These are phyloP conservation scores for Gonioctena quinquepunctata DNA, from an alignment of 1,140 invertebrate genomes.

Conservation along the genomic window DNA sequence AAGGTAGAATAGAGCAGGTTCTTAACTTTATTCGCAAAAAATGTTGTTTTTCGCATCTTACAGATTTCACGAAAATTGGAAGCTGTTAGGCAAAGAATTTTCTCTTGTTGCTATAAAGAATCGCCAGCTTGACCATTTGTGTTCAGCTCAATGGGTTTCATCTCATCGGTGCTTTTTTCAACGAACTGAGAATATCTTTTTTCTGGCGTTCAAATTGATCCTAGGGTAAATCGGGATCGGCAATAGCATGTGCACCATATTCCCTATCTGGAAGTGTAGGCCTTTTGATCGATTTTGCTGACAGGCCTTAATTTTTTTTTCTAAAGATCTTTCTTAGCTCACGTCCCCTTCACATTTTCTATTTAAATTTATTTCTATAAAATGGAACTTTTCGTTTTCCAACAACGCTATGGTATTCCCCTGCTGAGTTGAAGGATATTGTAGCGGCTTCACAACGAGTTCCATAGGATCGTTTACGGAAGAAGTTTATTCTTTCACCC, in stretches of 20 bases:
- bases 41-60: no score
- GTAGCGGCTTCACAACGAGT: not conserved
- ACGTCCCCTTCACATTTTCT: not conserved
- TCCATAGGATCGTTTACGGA: not conserved
- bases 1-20: no score
- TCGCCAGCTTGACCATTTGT: no score
- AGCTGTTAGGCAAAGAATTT: no score
- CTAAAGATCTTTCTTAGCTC: not conserved
- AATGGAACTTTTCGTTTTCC: not conserved
- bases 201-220: not conserved
- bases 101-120: no score
- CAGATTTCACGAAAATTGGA: no score
- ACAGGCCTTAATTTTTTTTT: not conserved
- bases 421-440: not conserved
- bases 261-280: no score
- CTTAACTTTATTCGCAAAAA: no score
- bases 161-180: not conserved
- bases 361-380: not conserved
- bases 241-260: no score
- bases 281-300: not conserved
- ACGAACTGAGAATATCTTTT: not conserved
- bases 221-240: not conserved
- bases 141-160: no score
- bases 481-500: not conserved
- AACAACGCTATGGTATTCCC: not conserved